Evolutionary conservation across 1,140 invertebrate genomes (phyloP).

Genomic region (Chlorops oryzae): DNA sequence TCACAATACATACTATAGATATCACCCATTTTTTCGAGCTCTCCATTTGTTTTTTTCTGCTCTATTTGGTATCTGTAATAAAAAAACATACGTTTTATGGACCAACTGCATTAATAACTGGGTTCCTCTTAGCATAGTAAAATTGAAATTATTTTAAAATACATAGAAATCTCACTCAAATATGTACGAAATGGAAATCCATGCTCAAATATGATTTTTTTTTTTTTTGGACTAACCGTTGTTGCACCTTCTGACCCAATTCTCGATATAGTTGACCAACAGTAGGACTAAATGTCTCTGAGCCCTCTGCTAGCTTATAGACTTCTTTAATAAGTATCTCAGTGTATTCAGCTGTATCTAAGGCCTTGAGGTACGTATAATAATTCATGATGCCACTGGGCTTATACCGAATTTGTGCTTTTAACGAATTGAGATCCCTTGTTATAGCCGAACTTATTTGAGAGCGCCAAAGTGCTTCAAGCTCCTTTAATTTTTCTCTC

Average conservation of each 20-base stretch:
- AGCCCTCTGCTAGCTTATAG: conserved; percentile 62
- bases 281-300: conserved; percentile 72
- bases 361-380: conserved; percentile 68
- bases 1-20: conserved; percentile 66
- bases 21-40: conserved; percentile 60
- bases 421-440: conserved; percentile 60
- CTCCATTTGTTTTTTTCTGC: conserved; percentile 57
- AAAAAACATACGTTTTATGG: conserved; percentile 21
- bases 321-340: conserved; percentile 63
- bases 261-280: conserved; percentile 57
- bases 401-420: conserved; percentile 48
- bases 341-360: conserved; percentile 61
- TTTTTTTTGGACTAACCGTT: conserved; percentile 13
- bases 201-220: neutral
- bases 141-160: conserved; percentile 13
- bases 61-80: conserved; percentile 58
- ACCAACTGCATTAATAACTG: conserved; percentile 8
- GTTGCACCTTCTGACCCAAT: conserved; percentile 60
- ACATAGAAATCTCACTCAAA: conserved; percentile 11
- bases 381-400: conserved; percentile 48
- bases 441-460: conserved; percentile 57
- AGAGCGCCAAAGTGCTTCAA: conserved; percentile 62
- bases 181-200: neutral
- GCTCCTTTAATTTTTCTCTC: conserved; percentile 55
- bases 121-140: conserved; percentile 1